Percentiles rank a stretch among this genome's conserved stretches.
Conservation (phyloP, 2,797 vertebrate genomes). For the Aythya fuligula region DNA sequence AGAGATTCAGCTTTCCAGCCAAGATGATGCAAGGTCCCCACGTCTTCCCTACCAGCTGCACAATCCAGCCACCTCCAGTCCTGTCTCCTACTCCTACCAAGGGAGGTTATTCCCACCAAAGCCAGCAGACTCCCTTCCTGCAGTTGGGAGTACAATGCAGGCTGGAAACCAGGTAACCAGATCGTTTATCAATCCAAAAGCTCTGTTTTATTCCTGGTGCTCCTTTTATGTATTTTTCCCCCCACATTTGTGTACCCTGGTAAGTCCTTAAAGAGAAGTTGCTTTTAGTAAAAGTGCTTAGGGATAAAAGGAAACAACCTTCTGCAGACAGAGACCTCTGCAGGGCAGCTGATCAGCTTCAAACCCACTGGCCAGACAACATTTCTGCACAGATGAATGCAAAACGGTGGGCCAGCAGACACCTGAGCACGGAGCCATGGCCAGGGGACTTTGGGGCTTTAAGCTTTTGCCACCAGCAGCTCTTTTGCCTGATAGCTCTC, state of each 20-base stretch:
- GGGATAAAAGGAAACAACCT: not conserved
- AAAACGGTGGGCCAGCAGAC: not conserved
- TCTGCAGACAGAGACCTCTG: not conserved
- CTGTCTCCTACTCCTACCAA: not conserved
- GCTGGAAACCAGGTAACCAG: not conserved
- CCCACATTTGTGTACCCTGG: not conserved
- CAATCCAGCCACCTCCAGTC: not conserved
- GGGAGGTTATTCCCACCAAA: not conserved
- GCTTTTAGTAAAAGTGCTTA: not conserved
- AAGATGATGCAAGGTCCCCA: conserved; percentile 42
- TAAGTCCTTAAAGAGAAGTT: not conserved
- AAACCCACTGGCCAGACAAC: not conserved
- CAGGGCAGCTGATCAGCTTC: not conserved
- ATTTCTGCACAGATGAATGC: not conserved
- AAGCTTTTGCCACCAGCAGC: not conserved
- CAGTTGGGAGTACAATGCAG: rapidly evolving
- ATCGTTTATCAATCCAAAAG: not conserved
- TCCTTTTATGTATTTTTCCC: not conserved
- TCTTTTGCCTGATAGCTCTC: not conserved
- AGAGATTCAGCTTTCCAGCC: conserved; percentile 21
- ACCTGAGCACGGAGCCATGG: rapidly evolving
- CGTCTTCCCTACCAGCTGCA: not conserved
- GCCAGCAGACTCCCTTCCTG: not conserved
- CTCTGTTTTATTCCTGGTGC: not conserved
- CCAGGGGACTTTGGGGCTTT: not conserved